phyloP scores from a whole-genome alignment of 92 coral and sea anemone species.

The Heteractis magnifica region DNA sequence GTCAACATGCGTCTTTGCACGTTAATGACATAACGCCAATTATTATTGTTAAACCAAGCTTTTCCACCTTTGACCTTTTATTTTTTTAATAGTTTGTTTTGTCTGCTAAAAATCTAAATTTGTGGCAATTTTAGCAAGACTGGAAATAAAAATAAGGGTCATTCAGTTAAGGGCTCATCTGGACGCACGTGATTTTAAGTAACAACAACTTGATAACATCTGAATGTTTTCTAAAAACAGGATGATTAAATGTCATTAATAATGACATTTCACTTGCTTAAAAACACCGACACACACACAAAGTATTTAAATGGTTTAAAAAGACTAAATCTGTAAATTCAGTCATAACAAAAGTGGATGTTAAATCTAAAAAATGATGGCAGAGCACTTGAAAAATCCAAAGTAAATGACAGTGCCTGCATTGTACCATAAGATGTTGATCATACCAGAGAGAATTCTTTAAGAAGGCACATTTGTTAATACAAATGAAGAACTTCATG shows the following conservation, averaged over 20 bases:
- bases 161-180: not conserved
- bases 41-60: not conserved
- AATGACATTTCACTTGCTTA: too few relatives aligned
- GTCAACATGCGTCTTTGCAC: not conserved
- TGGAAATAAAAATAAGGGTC: constrained; percentile 1
- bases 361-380: too few relatives aligned
- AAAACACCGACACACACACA: too few relatives aligned
- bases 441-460: too few relatives aligned
- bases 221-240: not conserved
- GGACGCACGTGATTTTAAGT: not conserved
- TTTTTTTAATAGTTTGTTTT: not conserved
- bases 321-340: too few relatives aligned
- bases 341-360: too few relatives aligned
- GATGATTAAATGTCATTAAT: not conserved
- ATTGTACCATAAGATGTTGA: too few relatives aligned
- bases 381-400: too few relatives aligned
- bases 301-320: too few relatives aligned
- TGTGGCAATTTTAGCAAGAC: constrained; percentile 5
- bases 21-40: not conserved
- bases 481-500: too few relatives aligned
- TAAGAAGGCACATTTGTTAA: too few relatives aligned
- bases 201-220: not conserved
- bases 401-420: too few relatives aligned
- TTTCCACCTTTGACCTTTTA: constrained; percentile 10
- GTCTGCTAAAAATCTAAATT: not conserved